Conservation (phyloP, 2,888 invertebrate genomes). For the Zaprionus lineosus region DNA sequence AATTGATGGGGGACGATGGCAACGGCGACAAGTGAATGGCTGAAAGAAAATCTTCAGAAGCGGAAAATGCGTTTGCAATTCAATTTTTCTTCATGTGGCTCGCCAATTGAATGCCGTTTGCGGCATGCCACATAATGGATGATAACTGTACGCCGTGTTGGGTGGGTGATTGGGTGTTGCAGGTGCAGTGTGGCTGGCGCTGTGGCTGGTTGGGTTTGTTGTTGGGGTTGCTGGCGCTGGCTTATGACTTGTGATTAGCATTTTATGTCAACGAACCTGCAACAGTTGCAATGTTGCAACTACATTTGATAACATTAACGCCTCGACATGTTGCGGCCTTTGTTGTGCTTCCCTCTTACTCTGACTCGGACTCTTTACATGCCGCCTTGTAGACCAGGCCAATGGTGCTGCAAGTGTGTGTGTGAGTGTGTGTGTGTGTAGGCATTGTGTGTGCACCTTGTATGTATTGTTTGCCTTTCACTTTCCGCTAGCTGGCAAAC, state of each 20-base stretch:
- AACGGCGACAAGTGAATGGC: constrained; percentile 57
- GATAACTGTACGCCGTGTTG: neutral
- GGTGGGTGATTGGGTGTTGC: neutral
- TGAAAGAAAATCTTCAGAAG: constrained; percentile 52
- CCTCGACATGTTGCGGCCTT: constrained; percentile 51
- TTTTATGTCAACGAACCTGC: constrained; percentile 62
- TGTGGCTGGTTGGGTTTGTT: constrained; percentile 2
- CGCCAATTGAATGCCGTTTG: constrained; percentile 27
- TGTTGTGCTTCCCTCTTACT: constrained; percentile 22
- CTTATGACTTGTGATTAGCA: constrained; percentile 62
- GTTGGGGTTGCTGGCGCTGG: constrained; percentile 5
- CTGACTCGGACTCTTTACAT: neutral
- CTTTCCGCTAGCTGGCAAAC: constrained; percentile 53
- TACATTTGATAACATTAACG: constrained; percentile 54
- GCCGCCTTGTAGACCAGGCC: constrained; percentile 3
- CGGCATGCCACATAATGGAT: constrained; percentile 7
- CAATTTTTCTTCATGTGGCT: neutral
- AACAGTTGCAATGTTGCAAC: constrained; percentile 32
- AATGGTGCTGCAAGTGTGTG: constrained; percentile 9
- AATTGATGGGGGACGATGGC: constrained; percentile 23
- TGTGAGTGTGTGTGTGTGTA: neutral
- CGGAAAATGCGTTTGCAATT: constrained; percentile 39
- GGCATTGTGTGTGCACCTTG: neutral
- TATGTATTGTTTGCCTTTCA: constrained; percentile 56
- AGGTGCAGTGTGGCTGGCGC: neutral